Conservation (phyloP, 2,113 vertebrate genomes). For the Microcebus griseorufus region DNA sequence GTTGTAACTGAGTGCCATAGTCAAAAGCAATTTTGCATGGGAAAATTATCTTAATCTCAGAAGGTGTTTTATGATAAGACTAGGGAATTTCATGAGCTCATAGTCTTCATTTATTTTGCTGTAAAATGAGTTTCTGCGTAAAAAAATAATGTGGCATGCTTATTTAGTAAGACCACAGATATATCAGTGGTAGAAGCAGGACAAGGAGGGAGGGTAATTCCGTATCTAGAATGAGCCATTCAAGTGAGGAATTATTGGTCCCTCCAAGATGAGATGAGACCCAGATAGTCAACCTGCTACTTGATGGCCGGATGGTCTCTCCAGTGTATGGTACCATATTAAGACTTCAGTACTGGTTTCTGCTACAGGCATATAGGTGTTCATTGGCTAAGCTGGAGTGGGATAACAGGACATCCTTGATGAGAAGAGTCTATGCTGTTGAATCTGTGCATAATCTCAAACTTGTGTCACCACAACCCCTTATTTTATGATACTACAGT, state of each 20-base stretch:
- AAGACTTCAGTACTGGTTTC: conserved; percentile 33
- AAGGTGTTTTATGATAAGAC: not conserved
- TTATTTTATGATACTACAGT: not conserved
- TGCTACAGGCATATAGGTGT: conserved; percentile 6
- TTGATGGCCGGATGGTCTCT: not conserved
- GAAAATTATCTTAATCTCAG: not conserved
- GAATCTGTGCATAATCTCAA: conserved; percentile 23
- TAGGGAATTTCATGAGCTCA: not conserved
- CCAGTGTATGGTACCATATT: not conserved
- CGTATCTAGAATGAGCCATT: not conserved
- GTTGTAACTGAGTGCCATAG: not conserved
- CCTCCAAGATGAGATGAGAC: not conserved
- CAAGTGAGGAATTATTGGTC: not conserved
- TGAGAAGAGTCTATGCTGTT: not conserved
- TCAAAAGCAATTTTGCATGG: not conserved
- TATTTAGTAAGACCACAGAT: not conserved
- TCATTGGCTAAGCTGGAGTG: not conserved
- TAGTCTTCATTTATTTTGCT: conserved; percentile 35
- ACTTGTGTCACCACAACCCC: not conserved
- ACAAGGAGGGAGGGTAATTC: not conserved
- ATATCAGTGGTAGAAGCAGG: not conserved
- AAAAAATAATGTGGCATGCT: not conserved
- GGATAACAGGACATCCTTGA: not conserved
- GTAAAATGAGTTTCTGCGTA: not conserved
- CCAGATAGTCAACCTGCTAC: not conserved